A percentile compares a stretch with the other conserved stretches of the same genome.
Conservation (phyloP, 1,140 invertebrate genomes). For the Trichonephila clavipes region DNA sequence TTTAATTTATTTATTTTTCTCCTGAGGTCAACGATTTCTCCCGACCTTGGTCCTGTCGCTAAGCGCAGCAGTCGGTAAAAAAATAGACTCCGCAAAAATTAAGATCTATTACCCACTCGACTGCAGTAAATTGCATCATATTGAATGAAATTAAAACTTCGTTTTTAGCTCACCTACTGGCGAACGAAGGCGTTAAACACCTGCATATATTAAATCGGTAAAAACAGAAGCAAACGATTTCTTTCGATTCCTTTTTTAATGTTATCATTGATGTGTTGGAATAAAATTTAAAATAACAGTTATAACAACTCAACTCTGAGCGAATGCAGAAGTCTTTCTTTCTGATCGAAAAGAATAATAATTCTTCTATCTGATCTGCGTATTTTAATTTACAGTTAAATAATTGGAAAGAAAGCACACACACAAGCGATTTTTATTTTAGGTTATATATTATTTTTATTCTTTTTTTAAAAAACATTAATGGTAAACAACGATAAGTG, state of each 20-base stretch:
- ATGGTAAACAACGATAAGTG: too few relatives aligned
- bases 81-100: conserved; percentile 2
- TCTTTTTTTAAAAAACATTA: too few relatives aligned
- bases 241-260: neutral
- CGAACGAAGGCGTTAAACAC: conserved; percentile 12
- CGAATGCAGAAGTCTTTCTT: too few relatives aligned
- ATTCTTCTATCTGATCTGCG: too few relatives aligned
- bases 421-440: too few relatives aligned
- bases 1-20: conserved; percentile 36
- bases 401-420: too few relatives aligned
- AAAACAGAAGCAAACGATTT: neutral
- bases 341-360: too few relatives aligned
- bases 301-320: too few relatives aligned
- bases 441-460: too few relatives aligned
- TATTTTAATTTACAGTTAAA: too few relatives aligned
- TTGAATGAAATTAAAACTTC: conserved; percentile 37
- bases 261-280: neutral
- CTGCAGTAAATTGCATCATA: conserved; percentile 30
- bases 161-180: neutral
- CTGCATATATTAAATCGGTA: neutral
- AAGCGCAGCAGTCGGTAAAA: conserved; percentile 48
- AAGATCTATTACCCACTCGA: conserved; percentile 30
- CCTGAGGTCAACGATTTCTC: conserved; percentile 57
- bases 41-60: conserved; percentile 59
- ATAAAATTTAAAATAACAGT: too few relatives aligned